These are phyloP conservation scores for Hucho hucho DNA, from an alignment of 2,113 vertebrate species.

Conservation along the genomic window DNA sequence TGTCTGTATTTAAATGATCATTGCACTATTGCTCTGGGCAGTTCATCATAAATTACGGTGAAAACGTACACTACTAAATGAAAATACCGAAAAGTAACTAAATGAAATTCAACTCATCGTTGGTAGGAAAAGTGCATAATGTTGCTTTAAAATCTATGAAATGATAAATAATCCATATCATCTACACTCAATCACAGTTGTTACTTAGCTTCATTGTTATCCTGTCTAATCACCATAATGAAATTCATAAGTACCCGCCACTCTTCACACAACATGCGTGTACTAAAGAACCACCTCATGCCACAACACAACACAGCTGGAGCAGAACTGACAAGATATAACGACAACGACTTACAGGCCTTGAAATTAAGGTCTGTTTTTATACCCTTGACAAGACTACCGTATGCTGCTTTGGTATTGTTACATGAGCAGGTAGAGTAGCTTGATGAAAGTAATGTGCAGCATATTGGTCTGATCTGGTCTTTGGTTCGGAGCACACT, in stretches of 20 bases:
- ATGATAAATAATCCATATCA: neutral
- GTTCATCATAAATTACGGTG: slow-evolving; percentile 68
- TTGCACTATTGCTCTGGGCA: slow-evolving; percentile 81
- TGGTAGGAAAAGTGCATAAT: slow-evolving; percentile 82
- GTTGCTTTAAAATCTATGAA: slow-evolving; percentile 67
- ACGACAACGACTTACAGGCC: slow-evolving; percentile 1
- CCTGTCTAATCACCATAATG: neutral
- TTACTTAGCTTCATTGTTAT: slow-evolving; percentile 22
- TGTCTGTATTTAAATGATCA: slow-evolving; percentile 64
- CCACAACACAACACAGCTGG: slow-evolving; percentile 34
- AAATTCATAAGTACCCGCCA: slow-evolving; percentile 3
- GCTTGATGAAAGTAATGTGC: neutral
- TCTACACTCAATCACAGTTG: slow-evolving; percentile 50
- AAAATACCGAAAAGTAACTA: slow-evolving; percentile 39
- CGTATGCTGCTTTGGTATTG: neutral
- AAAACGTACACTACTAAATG: slow-evolving; percentile 47
- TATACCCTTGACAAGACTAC: neutral
- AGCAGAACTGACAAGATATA: slow-evolving; percentile 17
- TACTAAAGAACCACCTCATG: slow-evolving; percentile 35
- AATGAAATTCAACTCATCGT: slow-evolving; percentile 50
- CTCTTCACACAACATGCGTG: neutral
- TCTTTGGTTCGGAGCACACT: slow-evolving; percentile 45
- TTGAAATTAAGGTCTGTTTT: neutral
- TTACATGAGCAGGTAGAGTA: neutral
- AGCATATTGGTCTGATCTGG: neutral